Evolutionary conservation across 2,113 vertebrate species (phyloP).

Genomic region (Caranx melampygus): DNA sequence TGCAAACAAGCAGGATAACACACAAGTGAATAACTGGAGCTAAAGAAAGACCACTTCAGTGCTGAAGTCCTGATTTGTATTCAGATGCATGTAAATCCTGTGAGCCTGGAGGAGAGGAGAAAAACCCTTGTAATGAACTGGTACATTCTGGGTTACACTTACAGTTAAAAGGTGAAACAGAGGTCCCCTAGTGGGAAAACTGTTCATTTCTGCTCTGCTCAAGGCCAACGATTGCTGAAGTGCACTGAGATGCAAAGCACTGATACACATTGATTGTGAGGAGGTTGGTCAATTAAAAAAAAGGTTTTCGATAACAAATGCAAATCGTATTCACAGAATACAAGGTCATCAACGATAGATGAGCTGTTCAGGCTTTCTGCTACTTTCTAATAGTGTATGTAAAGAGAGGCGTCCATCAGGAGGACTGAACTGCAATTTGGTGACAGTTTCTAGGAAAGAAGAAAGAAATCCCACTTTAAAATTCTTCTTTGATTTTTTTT

Average conservation of each 20-base stretch:
- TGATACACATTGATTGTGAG: slow-evolving; percentile 65
- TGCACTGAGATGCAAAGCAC: slow-evolving; percentile 60
- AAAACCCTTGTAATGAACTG: slow-evolving; percentile 67
- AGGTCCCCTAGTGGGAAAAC: slow-evolving; percentile 62
- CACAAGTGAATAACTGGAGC: slow-evolving; percentile 37
- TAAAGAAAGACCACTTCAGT: slow-evolving; percentile 39
- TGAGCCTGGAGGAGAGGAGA: slow-evolving; percentile 8
- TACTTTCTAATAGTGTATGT: background rate
- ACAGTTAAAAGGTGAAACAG: slow-evolving; percentile 68
- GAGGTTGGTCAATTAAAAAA: slow-evolving; percentile 58
- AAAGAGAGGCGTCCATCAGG: background rate
- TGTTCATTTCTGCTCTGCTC: slow-evolving; percentile 56
- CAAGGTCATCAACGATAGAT: slow-evolving; percentile 52
- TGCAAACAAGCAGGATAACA: slow-evolving; percentile 45
- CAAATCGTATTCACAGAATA: slow-evolving; percentile 62
- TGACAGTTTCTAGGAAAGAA: slow-evolving; percentile 32
- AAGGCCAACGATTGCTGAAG: slow-evolving; percentile 56
- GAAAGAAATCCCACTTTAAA: slow-evolving; percentile 31
- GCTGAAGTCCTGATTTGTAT: slow-evolving; percentile 69
- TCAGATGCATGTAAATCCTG: slow-evolving; percentile 74
- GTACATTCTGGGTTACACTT: slow-evolving; percentile 57
- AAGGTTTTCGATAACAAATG: slow-evolving; percentile 67
- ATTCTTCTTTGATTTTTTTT: slow-evolving; percentile 31
- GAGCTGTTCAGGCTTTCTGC: background rate
- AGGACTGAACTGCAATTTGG: slow-evolving; percentile 27